Base-by-base conservation (phyloP, 2,113 vertebrate genomes). In the Chionomys nivalis region DNA sequence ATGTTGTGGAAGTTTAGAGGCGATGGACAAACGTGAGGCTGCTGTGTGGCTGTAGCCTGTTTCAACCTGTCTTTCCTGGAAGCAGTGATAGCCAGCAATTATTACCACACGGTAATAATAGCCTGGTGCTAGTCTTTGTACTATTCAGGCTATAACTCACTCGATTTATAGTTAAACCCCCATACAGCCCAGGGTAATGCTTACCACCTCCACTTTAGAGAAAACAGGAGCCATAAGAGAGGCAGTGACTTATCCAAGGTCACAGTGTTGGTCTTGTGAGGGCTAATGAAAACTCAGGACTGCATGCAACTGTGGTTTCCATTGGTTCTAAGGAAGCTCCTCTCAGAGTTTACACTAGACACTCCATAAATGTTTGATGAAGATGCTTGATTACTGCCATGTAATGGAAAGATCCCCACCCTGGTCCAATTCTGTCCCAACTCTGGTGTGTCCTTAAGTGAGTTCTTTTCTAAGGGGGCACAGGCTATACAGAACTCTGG, bases 321-420 rank as follows among this genome's bases (percentile, higher is more conserved):
- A 76, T 47, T 90, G 82, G 87, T 44, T 90, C 83, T 55, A 89
- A 93, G 66, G 36, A 93, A 78, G 92, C 78, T 93, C 83, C 75
- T 94, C 68, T 95, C 42, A n/a, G 70, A 61, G 70, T 68, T 94
- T 93, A 95, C 44, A 77, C 92, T 83, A 96, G 97, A 96, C 66
- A 87, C 82, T 94, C 73, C 47, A 94, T 97, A 96, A 96, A 97
- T 95, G 92, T 95, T 96, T 96, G 97, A 98, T 96, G 97, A 95
- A 96, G 94, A 95, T 85, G 92, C 92, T 93, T 88, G 93, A 70
- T 94, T 68, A 93, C 72, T 90, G 94, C 47, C 72, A 92, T 86
- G 81, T 94, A 90, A 95, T 94, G 95, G 96, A 96, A 98, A 96
- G 88, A 96, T 96, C 89, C 4, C 39, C 90, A 66, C 89, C 66